phyloP scores from a whole-genome alignment of 1,140 invertebrate species.

The Spodoptera frugiperda region DNA sequence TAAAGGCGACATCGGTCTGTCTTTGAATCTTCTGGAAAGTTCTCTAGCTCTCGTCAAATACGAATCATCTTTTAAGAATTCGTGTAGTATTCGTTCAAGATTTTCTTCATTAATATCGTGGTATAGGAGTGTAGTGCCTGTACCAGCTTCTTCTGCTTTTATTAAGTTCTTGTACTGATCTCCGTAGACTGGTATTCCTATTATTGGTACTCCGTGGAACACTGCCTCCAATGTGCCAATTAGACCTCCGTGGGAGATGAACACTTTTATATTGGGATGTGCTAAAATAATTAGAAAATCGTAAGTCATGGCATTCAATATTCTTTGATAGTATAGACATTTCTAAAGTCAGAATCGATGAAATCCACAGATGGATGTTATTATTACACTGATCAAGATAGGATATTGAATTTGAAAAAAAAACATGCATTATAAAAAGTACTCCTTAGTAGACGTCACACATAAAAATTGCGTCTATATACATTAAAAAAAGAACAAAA shows the following conservation, averaged over 20 bases:
- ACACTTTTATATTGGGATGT: constrained; percentile 83
- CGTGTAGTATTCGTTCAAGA: neutral
- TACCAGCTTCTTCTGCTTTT: constrained; percentile 2
- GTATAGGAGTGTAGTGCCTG: neutral
- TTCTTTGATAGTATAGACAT: too few species aligned
- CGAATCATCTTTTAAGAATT: constrained; percentile 30
- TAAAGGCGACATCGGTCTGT: constrained; percentile 71
- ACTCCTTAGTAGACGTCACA: too few species aligned
- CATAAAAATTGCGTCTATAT: too few species aligned
- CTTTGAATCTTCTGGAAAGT: constrained; percentile 79
- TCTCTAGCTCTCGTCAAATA: constrained; percentile 64
- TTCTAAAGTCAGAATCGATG: too few species aligned
- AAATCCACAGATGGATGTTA: too few species aligned
- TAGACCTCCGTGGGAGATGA: constrained; percentile 89
- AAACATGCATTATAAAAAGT: too few species aligned
- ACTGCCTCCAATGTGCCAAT: constrained; percentile 89
- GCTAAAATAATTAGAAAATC: neutral
- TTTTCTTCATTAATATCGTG: neutral
- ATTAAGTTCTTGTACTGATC: constrained; percentile 87
- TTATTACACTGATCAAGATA: too few species aligned
- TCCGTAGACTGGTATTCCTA: constrained; percentile 90
- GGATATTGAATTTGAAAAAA: too few species aligned
- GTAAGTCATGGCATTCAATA: too few species aligned
- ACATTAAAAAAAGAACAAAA: too few species aligned
- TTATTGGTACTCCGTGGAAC: constrained; percentile 89